phyloP scores from a whole-genome alignment of 2,888 invertebrate species.

The Exocentrus adspersus region DNA sequence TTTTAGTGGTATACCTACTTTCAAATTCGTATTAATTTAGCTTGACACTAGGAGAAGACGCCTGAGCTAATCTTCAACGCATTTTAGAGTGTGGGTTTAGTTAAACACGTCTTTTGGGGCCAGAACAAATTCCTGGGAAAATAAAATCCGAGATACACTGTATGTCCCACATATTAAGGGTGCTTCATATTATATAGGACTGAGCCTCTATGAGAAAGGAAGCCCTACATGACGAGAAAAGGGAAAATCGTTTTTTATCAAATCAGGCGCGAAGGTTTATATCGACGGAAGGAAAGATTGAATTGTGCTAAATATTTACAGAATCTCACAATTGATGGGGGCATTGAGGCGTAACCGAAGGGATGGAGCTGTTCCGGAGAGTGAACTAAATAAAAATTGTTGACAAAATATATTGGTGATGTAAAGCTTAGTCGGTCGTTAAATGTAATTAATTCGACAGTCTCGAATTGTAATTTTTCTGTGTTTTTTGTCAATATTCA shows the following conservation, averaged over 20 bases:
- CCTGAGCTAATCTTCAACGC: no score
- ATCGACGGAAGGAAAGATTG: not conserved
- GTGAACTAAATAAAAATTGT: no score
- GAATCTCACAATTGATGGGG: not conserved
- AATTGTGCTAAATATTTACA: constrained; percentile 3
- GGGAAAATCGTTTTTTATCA: not conserved
- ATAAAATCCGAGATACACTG: no score
- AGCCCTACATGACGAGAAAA: not conserved
- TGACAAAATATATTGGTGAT: not conserved
- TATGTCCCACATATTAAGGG: no score
- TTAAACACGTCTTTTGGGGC: no score
- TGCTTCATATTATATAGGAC: no score
- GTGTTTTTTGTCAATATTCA: no score
- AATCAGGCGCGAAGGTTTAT: not conserved
- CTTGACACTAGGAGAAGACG: no score
- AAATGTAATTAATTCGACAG: not conserved
- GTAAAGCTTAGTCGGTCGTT: not conserved
- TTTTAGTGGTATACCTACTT: no score
- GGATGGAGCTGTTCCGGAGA: not conserved
- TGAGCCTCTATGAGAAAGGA: not conserved
- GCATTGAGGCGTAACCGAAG: not conserved
- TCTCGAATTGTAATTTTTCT: not conserved
- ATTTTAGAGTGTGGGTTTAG: no score
- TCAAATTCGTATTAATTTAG: no score
- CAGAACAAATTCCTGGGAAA: no score